phyloP scores from a whole-genome alignment of 2,888 invertebrate genomes.

The Rhingia campestris region DNA sequence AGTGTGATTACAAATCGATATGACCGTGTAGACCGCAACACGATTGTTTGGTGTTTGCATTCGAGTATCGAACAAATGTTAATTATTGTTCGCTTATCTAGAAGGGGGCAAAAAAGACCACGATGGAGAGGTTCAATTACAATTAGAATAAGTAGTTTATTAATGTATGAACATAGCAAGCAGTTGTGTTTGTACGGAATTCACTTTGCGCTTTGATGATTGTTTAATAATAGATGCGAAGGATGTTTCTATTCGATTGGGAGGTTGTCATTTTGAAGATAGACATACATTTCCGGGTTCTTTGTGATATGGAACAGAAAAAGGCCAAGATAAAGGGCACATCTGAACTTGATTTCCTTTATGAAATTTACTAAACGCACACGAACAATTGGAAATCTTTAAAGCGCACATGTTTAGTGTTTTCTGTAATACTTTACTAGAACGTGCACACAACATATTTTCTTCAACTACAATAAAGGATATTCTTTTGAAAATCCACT shows the following conservation, averaged over 20 bases:
- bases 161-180: conserved; percentile 22
- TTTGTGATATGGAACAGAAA: too few species aligned
- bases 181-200: conserved; percentile 8
- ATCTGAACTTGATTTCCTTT: too few species aligned
- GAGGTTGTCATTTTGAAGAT: background rate
- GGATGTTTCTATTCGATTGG: conserved; percentile 11
- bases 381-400: too few species aligned
- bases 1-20: conserved; percentile 73
- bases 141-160: conserved; percentile 72
- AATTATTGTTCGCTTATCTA: conserved; percentile 62
- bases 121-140: conserved; percentile 66
- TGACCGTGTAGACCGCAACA: conserved; percentile 45
- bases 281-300: background rate
- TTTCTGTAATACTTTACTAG: too few species aligned
- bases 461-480: too few species aligned
- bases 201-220: conserved; percentile 36
- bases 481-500: too few species aligned
- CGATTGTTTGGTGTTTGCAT: conserved; percentile 46
- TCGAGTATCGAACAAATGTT: conserved; percentile 53
- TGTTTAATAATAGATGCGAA: conserved; percentile 55
- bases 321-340: too few species aligned
- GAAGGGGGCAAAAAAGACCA: background rate
- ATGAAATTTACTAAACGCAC: too few species aligned
- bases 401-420: too few species aligned
- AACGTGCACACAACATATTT: too few species aligned